Evolutionary conservation across 2,797 vertebrate species (phyloP), one percentile per base, ranked within the genome.

Genomic region (Coregonus sp.): DNA sequence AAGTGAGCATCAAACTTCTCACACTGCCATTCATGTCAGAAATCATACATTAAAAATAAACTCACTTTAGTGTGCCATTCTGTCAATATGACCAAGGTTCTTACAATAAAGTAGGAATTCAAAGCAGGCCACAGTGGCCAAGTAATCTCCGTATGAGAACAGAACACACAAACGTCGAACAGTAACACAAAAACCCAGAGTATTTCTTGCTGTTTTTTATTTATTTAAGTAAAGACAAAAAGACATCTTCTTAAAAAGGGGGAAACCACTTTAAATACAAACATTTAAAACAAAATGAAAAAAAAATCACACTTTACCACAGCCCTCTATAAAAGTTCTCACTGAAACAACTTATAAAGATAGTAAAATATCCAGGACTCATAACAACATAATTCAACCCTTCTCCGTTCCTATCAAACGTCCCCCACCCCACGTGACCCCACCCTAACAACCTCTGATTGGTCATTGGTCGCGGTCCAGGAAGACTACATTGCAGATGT

Each of bases 261-360:
- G 40, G 69, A 70, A 33, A 33, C 33, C 0, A 7, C 25, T 74
- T 73, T 65, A 40, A 74, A 74, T 74, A 74, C 59, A 63, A 74
- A 65, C 20, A 61, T 25, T 9, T 14, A 2, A 66, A 25, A 66
- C 11, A 31, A 74, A 66, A 31, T 15, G 4, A 29, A 29, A 33
- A 52, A 35, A 90, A 69, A 72, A 73, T 77, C 33, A 3, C 70
- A 52, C 20, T 25, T 16, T 5, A 14, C 52, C 68, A 59, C 18
- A 25, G 35, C 70, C 16, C 67, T 9, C 51, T 51, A 82, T 65
- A 75, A 85, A 63, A 72, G 79, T 70, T 9, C 5, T 68, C 59
- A 47, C 4, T 2, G 77, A 83, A 75, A 84, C 56, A 75, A 75
- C 74, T 73, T 79, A 77, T 72, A 77, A 25, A 25, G 18, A 78